A percentile compares a stretch with the other conserved stretches of the same genome.
These are phyloP conservation scores for Leistus spinibarbis DNA, from an alignment of 2,888 invertebrate genomes.

Conservation along the genomic window DNA sequence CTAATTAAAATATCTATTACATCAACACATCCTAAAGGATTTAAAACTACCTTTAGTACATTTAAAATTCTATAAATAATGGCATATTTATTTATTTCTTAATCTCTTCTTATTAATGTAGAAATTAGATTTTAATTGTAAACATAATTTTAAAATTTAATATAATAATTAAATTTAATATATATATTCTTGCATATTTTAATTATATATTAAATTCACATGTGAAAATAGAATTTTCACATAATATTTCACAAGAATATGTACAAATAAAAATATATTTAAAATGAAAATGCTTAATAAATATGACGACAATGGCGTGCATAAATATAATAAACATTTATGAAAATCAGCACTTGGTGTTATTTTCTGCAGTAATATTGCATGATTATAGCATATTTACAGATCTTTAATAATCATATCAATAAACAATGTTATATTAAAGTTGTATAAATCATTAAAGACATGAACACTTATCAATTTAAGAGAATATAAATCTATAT, in stretches of 20 bases:
- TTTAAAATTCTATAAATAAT: background rate
- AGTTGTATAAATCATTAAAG: too few relatives aligned
- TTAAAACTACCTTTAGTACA: background rate
- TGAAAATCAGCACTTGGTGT: background rate
- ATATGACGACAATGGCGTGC: background rate
- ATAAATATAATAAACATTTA: background rate
- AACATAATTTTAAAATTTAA: background rate
- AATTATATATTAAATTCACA: background rate
- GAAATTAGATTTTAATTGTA: background rate
- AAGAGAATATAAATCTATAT: too few relatives aligned
- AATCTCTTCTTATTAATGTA: background rate
- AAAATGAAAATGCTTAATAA: background rate
- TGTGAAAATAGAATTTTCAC: background rate
- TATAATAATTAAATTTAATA: background rate
- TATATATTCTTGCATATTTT: background rate
- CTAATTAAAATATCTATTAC: background rate
- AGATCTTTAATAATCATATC: too few relatives aligned
- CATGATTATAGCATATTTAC: too few relatives aligned
- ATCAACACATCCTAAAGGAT: background rate
- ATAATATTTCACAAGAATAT: background rate
- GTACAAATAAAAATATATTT: background rate
- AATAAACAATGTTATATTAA: too few relatives aligned
- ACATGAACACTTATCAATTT: too few relatives aligned
- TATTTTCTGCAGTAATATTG: too few relatives aligned
- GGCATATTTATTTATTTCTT: background rate